A percentile compares a stretch with the other conserved stretches of the same genome.
phyloP scores from a whole-genome alignment of 2,113 vertebrate species.

The Leuciscus idus region DNA sequence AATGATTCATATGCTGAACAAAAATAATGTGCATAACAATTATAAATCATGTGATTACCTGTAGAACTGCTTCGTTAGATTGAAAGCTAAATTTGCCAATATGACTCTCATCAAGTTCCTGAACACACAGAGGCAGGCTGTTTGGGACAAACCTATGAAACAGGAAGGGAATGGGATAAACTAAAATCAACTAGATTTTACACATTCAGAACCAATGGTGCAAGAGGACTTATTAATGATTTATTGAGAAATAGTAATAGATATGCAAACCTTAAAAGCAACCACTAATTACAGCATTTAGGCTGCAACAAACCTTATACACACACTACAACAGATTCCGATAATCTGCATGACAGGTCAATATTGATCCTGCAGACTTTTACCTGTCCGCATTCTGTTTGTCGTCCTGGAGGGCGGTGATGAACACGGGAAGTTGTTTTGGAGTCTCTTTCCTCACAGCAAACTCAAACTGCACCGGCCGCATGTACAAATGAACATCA shows the following conservation, averaged over 20 bases:
- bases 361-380: not conserved
- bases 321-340: not conserved
- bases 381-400: slow-evolving; percentile 74
- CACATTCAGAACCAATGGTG: not conserved
- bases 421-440: slow-evolving; percentile 68
- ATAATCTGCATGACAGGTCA: not conserved
- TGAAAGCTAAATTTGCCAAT: slow-evolving; percentile 79
- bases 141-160: slow-evolving; percentile 73
- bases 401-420: slow-evolving; percentile 72
- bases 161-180: not conserved
- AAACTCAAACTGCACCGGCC: slow-evolving; percentile 74
- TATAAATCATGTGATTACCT: slow-evolving; percentile 63
- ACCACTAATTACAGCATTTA: not conserved
- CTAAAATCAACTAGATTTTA: not conserved
- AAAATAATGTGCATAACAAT: not conserved
- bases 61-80: slow-evolving; percentile 70
- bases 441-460: slow-evolving; percentile 65
- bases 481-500: slow-evolving; percentile 77
- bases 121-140: slow-evolving; percentile 71
- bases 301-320: not conserved
- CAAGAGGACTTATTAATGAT: not conserved
- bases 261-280: not conserved
- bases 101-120: slow-evolving; percentile 77
- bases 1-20: not conserved
- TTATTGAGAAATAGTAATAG: no score